A percentile compares a stretch with the other conserved stretches of the same genome.
Evolutionary conservation across 2,888 invertebrate genomes (phyloP).

Genomic region (Loripinus fragilis): DNA sequence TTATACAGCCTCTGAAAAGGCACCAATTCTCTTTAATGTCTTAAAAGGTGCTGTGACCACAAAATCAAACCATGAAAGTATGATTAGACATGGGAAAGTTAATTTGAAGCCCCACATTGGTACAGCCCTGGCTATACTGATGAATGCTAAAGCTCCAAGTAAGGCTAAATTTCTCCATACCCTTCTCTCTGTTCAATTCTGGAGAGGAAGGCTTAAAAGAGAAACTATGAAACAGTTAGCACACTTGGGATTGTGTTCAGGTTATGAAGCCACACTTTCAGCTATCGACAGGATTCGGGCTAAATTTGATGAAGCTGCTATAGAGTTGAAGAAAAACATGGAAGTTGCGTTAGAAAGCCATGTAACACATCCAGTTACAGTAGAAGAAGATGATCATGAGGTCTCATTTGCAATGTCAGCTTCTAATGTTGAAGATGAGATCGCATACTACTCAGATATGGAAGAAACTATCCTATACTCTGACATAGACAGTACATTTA

Average conservation of each 20-base stretch:
- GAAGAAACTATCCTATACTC: conserved; percentile 1
- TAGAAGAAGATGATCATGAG: background rate
- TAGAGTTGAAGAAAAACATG: conserved; percentile 11
- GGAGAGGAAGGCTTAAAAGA: conserved; percentile 41
- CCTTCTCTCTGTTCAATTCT: conserved; percentile 43
- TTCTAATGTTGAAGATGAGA: conserved; percentile 19
- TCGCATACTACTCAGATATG: background rate
- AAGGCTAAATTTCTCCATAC: conserved; percentile 38
- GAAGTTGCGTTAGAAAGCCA: background rate
- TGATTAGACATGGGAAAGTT: conserved; percentile 12
- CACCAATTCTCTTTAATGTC: conserved; percentile 30
- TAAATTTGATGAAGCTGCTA: conserved; percentile 21
- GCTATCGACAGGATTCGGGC: conserved; percentile 35
- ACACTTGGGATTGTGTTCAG: too few species aligned
- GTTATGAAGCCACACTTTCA: too few species aligned
- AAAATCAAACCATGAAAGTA: too few species aligned
- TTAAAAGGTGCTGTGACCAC: conserved; percentile 27
- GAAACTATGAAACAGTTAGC: too few species aligned
- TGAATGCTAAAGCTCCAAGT: too few species aligned
- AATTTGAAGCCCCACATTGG: conserved; percentile 37
- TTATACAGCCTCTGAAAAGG: background rate
- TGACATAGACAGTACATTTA: background rate
- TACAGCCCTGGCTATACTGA: too few species aligned
- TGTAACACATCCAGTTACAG: background rate
- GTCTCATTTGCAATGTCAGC: background rate